These are phyloP conservation scores for Salvelinus sp. DNA, from an alignment of 2,113 vertebrate species.

Conservation along the genomic window DNA sequence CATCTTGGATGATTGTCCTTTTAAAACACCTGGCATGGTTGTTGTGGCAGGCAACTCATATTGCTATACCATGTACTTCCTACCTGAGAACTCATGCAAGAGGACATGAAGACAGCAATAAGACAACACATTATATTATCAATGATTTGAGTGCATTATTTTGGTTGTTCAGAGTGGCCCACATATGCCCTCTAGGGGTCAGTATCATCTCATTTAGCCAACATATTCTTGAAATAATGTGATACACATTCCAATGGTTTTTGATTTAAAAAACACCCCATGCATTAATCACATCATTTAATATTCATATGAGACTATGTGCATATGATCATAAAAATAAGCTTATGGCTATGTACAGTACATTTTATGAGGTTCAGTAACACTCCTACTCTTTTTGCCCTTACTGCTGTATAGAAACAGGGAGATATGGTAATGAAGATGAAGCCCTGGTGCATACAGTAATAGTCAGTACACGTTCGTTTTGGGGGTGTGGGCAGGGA, in stretches of 20 bases:
- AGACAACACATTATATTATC: no score
- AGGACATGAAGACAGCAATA: no score
- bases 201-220: background rate
- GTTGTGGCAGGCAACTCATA: no score
- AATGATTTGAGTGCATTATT: background rate
- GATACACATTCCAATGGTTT: background rate
- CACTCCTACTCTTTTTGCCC: background rate
- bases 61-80: no score
- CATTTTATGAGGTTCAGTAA: background rate
- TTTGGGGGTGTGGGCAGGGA: constrained; percentile 7
- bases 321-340: background rate
- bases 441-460: background rate
- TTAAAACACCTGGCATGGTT: no score
- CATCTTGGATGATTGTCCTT: no score
- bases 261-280: background rate
- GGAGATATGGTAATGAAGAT: background rate
- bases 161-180: background rate
- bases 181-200: background rate
- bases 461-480: background rate
- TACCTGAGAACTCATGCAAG: no score
- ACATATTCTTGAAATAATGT: background rate
- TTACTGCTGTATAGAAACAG: background rate
- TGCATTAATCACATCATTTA: background rate
- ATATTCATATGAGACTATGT: background rate
- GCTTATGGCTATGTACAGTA: background rate